Evolutionary conservation across 2,888 invertebrate genomes (phyloP), one percentile per base, ranked within the genome.

Genomic region (Drosophila pegasa): DNA sequence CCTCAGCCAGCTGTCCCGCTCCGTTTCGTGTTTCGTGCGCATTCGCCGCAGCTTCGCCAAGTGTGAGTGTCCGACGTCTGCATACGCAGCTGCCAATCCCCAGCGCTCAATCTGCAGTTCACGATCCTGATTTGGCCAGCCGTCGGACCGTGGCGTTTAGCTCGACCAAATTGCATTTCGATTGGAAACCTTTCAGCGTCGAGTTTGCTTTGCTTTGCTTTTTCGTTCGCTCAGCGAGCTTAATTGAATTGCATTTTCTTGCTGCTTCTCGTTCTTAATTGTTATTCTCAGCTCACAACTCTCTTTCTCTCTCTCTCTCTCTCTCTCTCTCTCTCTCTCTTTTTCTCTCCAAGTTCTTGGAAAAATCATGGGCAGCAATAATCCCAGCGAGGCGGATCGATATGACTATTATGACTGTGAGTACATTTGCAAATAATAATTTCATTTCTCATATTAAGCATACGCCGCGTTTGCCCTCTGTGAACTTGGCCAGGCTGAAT

Each of bases 321-420:
- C 74, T 16, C 2, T 14, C 16, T 4, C 14, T 48, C 50, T 35
- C 43, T 40, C n/a, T 9, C 22, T 8, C 22, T 22, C 7, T 31
- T 10, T 16, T 10, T 22, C 41, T 66, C 25, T 25, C 71, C 41
- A 71, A 91, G 91, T 92, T 87, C 83, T 92, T 62, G 83, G 83
- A 61, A 91, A 90, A 90, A 91, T 91, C 80, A 91, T 91, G 91
- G 91, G 92, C 79, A 92, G 92, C 81, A 89, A 89, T 60, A 90
- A 78, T 71, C 92, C 92, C 58, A 91, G 91, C 63, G 91, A 91
- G 71, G 92, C 90, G 71, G 91, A 91, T 77, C 85, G 84, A 79
- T 91, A 80, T 61, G 91, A 92, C 57, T 91, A 89, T 76, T 91
- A 90, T 82, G 92, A 91, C 45, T 91, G 91, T 91, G 79, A 91